Evolutionary conservation across 1,140 invertebrate genomes (phyloP).

Genomic region (Gonatopus flavifemur): DNA sequence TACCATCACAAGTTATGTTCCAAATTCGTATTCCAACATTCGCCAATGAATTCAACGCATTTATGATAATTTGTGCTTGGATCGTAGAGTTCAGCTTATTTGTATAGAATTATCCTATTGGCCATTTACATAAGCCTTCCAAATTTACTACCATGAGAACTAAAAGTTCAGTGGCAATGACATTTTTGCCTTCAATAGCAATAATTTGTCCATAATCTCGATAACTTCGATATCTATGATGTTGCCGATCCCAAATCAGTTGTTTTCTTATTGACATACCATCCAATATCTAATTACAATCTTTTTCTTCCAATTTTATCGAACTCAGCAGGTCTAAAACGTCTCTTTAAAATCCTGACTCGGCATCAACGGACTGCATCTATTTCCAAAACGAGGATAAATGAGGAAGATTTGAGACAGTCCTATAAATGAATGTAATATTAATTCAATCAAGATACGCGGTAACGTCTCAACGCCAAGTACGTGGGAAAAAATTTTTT

Average conservation of each 20-base stretch:
- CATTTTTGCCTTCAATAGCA: not conserved
- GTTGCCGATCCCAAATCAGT: not conserved
- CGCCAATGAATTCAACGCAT: not conserved
- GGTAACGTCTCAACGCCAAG: no score
- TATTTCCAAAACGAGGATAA: no score
- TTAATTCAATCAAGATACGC: no score
- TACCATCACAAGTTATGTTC: not conserved
- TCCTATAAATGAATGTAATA: no score
- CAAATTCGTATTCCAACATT: not conserved
- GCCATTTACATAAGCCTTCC: not conserved
- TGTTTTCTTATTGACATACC: slow-evolving; percentile 4
- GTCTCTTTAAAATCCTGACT: no score
- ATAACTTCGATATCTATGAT: not conserved
- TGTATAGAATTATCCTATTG: slow-evolving; percentile 2
- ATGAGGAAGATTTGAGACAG: no score
- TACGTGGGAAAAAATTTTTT: no score
- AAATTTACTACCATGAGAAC: slow-evolving; percentile 5
- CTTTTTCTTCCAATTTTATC: no score
- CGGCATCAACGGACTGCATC: no score
- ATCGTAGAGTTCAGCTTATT: not conserved
- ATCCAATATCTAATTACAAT: no score
- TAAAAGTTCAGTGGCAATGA: not conserved
- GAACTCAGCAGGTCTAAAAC: no score
- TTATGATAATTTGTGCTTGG: not conserved
- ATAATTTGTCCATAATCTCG: not conserved